phyloP scores from a whole-genome alignment of 2,113 vertebrate genomes.

The Atherinomorus stipes region DNA sequence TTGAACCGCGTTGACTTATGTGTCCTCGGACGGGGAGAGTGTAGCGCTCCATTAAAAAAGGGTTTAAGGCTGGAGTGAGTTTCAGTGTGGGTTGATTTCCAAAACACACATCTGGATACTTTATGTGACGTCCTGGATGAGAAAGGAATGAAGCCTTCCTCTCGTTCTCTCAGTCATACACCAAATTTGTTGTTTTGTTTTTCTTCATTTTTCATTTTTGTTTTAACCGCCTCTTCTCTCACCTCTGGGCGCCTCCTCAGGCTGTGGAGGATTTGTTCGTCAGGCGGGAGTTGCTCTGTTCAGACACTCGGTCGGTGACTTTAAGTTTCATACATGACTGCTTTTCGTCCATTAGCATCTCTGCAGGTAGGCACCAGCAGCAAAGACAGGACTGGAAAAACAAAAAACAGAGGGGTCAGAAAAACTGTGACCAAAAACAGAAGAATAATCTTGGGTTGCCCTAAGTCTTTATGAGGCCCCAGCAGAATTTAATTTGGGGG shows the following conservation, averaged over 20 bases:
- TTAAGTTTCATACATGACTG: constrained; percentile 95
- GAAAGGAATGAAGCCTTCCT: neutral
- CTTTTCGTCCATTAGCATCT: constrained; percentile 93
- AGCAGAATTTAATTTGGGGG: no score
- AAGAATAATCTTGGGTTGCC: neutral
- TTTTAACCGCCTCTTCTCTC: neutral
- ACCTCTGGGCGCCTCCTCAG: constrained; percentile 64
- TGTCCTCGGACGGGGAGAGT: neutral
- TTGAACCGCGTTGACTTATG: neutral
- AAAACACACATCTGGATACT: constrained; percentile 11
- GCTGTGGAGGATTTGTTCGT: constrained; percentile 94
- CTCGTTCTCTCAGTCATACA: constrained; percentile 10
- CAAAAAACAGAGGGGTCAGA: constrained; percentile 3
- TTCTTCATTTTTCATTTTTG: neutral
- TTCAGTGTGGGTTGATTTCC: constrained; percentile 9
- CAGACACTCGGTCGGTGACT: constrained; percentile 88
- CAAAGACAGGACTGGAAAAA: constrained; percentile 91
- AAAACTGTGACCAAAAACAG: neutral
- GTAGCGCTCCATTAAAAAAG: neutral
- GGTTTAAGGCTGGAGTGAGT: constrained; percentile 6
- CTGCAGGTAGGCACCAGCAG: constrained; percentile 93
- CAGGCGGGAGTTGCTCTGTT: constrained; percentile 92
- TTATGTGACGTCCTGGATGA: constrained; percentile 12
- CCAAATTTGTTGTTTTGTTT: neutral
- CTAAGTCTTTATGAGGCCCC: no score